Percentiles rank a stretch among this genome's conserved stretches.
These are phyloP conservation scores for Xyrichtys novacula DNA, from an alignment of 2,797 vertebrate genomes.

Conservation along the genomic window DNA sequence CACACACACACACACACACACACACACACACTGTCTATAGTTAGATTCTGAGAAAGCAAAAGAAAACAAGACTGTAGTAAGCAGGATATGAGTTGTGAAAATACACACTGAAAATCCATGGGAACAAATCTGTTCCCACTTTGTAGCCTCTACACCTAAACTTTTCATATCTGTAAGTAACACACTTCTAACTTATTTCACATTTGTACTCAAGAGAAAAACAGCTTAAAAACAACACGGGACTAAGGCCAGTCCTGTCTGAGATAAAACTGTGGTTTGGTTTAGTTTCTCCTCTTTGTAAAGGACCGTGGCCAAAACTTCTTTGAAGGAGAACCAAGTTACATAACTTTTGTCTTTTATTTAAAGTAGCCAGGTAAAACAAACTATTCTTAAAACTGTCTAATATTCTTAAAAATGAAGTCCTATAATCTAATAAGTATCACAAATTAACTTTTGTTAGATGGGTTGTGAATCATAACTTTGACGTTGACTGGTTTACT, in stretches of 20 bases:
- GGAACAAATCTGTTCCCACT: slow-evolving; percentile 16
- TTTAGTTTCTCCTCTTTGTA: neutral
- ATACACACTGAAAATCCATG: slow-evolving; percentile 27
- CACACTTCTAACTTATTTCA: slow-evolving; percentile 36
- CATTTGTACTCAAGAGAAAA: slow-evolving; percentile 15
- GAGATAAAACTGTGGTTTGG: neutral
- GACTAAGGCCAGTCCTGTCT: slow-evolving; percentile 1
- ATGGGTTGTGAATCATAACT: too few relatives aligned
- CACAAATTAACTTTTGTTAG: too few relatives aligned
- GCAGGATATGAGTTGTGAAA: slow-evolving; percentile 29
- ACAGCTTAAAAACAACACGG: neutral
- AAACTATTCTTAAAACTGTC: too few relatives aligned
- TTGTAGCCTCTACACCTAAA: slow-evolving; percentile 25
- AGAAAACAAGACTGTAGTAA: slow-evolving; percentile 30
- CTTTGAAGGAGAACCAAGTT: too few relatives aligned
- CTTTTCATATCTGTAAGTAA: slow-evolving; percentile 25
- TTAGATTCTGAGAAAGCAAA: slow-evolving; percentile 42
- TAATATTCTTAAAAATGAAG: too few relatives aligned
- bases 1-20: slow-evolving; percentile 21
- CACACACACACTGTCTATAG: slow-evolving; percentile 30
- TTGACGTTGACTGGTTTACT: too few relatives aligned
- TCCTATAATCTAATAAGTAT: too few relatives aligned
- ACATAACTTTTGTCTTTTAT: too few relatives aligned
- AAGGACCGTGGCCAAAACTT: neutral
- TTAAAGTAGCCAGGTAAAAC: too few relatives aligned